Evolutionary conservation across 2,113 vertebrate genomes (phyloP).

Genomic region (Callaeas wilsoni): DNA sequence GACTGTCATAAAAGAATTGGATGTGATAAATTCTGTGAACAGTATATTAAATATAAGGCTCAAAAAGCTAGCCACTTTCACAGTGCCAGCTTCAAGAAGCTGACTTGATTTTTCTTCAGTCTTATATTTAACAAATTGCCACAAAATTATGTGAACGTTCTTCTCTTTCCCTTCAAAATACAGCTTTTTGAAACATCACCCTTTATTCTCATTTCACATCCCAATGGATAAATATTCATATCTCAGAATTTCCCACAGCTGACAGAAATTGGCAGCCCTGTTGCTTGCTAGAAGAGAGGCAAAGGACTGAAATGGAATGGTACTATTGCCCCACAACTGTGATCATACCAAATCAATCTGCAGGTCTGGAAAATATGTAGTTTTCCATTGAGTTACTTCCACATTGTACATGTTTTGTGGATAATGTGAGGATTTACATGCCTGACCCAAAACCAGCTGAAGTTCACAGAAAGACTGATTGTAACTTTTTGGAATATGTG

Average conservation of each 20-base stretch:
- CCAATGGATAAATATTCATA: not conserved
- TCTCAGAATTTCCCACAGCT: not conserved
- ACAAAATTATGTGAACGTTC: not conserved
- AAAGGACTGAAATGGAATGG: not conserved
- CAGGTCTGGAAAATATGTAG: not conserved
- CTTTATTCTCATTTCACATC: not conserved
- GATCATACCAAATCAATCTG: not conserved
- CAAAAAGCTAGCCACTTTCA: not conserved
- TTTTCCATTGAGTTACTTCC: not conserved
- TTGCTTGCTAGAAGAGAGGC: not conserved
- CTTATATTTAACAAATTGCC: conserved; percentile 30
- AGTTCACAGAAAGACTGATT: not conserved
- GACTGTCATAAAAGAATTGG: conserved; percentile 57
- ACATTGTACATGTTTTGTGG: not conserved
- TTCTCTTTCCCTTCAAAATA: not conserved
- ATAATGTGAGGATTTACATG: not conserved
- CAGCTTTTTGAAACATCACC: not conserved
- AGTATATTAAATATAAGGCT: conserved; percentile 25
- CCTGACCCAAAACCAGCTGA: not conserved
- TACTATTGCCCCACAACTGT: not conserved
- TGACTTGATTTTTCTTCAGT: conserved; percentile 3
- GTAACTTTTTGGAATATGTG: not conserved
- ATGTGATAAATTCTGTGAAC: conserved; percentile 40
- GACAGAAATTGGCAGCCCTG: not conserved
- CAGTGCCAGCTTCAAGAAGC: not conserved